Percentiles rank a stretch among this genome's conserved stretches.
These are phyloP conservation scores for Gnathonemus longibarbis DNA, from an alignment of 2,113 vertebrate species.

Conservation along the genomic window DNA sequence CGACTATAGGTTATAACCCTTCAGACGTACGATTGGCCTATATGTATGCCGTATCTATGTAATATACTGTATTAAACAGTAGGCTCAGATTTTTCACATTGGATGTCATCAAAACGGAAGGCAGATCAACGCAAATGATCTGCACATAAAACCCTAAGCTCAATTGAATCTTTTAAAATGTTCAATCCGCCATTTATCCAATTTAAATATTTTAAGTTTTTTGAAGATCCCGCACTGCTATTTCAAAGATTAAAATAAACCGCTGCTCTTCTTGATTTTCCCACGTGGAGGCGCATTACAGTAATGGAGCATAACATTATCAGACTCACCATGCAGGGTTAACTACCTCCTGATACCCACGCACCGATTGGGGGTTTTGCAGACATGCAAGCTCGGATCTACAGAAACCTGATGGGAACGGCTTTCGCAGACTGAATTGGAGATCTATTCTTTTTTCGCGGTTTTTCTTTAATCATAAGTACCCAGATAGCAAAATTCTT, in stretches of 20 bases:
- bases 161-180: not conserved
- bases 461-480: not conserved
- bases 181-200: not conserved
- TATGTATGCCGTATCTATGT: not conserved
- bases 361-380: not conserved
- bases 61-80: not conserved
- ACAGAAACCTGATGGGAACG: not conserved
- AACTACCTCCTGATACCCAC: not conserved
- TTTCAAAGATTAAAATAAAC: not conserved
- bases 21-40: not conserved
- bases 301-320: not conserved
- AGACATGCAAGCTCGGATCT: not conserved
- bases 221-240: not conserved
- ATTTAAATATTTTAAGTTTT: not conserved
- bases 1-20: not conserved
- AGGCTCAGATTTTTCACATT: not conserved
- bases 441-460: not conserved
- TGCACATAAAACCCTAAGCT: not conserved
- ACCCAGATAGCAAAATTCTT: too few species aligned
- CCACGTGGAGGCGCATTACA: not conserved
- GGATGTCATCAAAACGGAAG: not conserved
- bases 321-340: not conserved
- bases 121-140: not conserved
- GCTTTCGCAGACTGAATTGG: not conserved
- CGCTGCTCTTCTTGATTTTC: not conserved